These are phyloP conservation scores for Athalia circularis DNA, from an alignment of 2,888 invertebrate species.

Conservation along the genomic window DNA sequence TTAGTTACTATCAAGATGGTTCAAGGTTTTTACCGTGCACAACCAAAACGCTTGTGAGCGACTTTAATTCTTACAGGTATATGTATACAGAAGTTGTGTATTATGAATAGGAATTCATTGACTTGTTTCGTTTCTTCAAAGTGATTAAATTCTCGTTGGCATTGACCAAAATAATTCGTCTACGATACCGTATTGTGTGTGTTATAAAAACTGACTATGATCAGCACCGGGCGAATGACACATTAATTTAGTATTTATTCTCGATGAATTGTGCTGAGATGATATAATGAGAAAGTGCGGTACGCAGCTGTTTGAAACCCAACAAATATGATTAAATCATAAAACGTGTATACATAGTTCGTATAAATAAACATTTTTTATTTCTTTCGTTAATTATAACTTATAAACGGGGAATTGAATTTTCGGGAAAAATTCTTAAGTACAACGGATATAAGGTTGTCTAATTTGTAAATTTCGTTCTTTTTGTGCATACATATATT, in stretches of 20 bases:
- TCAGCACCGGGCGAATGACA: background rate
- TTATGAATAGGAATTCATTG: background rate
- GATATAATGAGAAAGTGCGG: no score
- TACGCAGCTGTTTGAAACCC: background rate
- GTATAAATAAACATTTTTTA: no score
- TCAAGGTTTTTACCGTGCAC: background rate
- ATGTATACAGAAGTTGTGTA: background rate
- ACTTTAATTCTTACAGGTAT: background rate
- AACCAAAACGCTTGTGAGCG: background rate
- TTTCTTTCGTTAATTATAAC: no score
- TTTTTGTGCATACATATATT: background rate
- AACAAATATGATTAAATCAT: no score
- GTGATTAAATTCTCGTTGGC: constrained; percentile 5
- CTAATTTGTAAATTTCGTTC: background rate
- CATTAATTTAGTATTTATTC: background rate
- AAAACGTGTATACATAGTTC: no score
- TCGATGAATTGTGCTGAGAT: no score
- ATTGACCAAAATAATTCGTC: constrained; percentile 14
- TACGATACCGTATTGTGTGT: background rate
- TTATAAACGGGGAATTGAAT: no score
- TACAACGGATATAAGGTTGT: background rate
- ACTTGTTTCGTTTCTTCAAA: background rate
- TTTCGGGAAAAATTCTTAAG: background rate
- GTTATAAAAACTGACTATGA: background rate
- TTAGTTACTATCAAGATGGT: background rate